Conservation (phyloP, 2,797 vertebrate genomes). For the Triplophysa yarkandensis region DNA sequence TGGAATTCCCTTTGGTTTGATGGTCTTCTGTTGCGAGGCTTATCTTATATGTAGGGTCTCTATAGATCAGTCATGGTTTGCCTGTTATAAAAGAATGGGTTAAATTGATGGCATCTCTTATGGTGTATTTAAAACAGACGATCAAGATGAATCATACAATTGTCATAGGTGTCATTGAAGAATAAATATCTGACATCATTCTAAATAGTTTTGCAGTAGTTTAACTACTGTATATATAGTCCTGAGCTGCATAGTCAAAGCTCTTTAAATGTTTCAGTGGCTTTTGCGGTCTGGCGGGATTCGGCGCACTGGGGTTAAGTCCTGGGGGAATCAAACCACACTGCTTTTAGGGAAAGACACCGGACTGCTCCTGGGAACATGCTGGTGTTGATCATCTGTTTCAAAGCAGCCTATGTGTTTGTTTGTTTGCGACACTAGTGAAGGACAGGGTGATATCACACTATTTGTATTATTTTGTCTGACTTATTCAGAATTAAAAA, state of each 20-base stretch:
- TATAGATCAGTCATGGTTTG: conserved; percentile 1
- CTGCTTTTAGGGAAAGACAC: background rate
- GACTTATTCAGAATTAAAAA: conserved; percentile 1
- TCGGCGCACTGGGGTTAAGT: background rate
- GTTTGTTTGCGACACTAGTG: background rate
- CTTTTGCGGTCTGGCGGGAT: background rate
- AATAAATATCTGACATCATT: too few relatives aligned
- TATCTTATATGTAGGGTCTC: conserved; percentile 29
- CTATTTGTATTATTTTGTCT: conserved; percentile 9
- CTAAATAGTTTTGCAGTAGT: too few relatives aligned
- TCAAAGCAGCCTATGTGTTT: background rate
- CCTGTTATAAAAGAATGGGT: background rate
- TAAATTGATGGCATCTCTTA: conserved; percentile 14
- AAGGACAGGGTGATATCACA: background rate
- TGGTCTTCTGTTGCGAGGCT: conserved; percentile 3
- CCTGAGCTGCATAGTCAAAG: too few relatives aligned
- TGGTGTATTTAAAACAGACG: too few relatives aligned
- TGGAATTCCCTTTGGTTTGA: conserved; percentile 14
- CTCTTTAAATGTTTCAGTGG: background rate
- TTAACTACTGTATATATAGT: too few relatives aligned
- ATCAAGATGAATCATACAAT: too few relatives aligned
- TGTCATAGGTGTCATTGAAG: background rate
- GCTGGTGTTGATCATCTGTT: conserved; percentile 19
- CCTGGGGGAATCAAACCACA: background rate
- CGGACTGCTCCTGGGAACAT: background rate